Evolutionary conservation across 2,797 vertebrate species (phyloP), one percentile per base, ranked within the genome.

Genomic region (Gadopsis bispinosus): DNA sequence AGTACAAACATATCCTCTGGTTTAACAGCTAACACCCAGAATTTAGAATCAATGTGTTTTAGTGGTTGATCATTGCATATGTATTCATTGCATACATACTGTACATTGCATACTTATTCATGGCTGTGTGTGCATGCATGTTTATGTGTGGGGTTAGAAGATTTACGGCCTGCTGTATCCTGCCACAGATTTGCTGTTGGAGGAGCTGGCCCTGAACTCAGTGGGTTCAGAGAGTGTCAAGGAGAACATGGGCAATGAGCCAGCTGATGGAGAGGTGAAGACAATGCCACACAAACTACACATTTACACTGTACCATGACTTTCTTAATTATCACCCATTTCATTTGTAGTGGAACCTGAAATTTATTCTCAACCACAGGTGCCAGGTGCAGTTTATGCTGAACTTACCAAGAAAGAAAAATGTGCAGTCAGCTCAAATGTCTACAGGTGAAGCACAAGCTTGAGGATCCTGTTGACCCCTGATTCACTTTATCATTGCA

Each of bases 111-210:
- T 41, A 20, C 19, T 19, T 12, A 41, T 41, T 11, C 10, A 45
- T 65, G 56, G 2, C 29, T 79, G 29, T n/a, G 58, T 64, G 2
- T 26, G 3, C 61, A 1, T 65, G 58, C 12, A 13, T 55, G 7
- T 67, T 59, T 9, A 13, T 41, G 5, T 61, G 4, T 65, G 58
- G 59, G 64, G 58, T 64, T 45, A 58, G 13, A 73, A 72, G 16
- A 69, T 65, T 60, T 7, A 73, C 29, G 7, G 20, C 20, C 11
- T 84, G n/a, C 75, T 84, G 22, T 78, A n/a, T 85, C 41, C 26
- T 88, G 39, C 53, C 19, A 26, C 82, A 95, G 95, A 96, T 86
- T 70, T 89, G 69, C 88, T 96, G 67, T 70, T 95, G 66, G 90
- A 93, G 67, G 93, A 95, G 80, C 69, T 95, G 74, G 91, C 90